A percentile compares a stretch with the other conserved stretches of the same genome.
phyloP scores from a whole-genome alignment of 2,113 vertebrate species.

The Peromyscus californicus region DNA sequence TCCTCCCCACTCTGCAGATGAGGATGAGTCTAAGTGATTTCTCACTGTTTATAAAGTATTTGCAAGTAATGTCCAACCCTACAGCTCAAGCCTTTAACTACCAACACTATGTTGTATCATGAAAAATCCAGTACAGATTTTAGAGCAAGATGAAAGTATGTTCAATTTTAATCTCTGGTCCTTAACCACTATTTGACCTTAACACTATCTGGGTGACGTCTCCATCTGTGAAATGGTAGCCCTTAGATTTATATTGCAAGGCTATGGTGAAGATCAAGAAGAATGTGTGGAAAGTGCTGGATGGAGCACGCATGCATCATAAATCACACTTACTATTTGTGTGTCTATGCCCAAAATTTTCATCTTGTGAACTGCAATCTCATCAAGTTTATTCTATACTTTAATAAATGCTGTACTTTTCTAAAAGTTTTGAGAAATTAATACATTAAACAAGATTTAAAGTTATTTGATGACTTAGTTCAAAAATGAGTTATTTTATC shows the following conservation, averaged over 20 bases:
- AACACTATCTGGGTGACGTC: background rate
- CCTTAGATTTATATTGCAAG: background rate
- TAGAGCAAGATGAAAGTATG: background rate
- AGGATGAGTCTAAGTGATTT: conserved; percentile 22
- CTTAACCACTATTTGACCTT: background rate
- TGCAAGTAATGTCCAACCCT: background rate
- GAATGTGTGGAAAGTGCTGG: background rate
- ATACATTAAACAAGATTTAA: background rate
- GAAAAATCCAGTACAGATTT: background rate
- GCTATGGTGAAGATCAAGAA: background rate
- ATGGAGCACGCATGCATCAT: rapidly evolving
- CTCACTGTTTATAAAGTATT: background rate
- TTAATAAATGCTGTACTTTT: background rate
- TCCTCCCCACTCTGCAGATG: background rate
- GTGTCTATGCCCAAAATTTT: background rate
- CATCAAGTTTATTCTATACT: background rate
- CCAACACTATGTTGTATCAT: background rate
- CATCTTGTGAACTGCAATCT: background rate
- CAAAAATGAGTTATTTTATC: conserved; percentile 1
- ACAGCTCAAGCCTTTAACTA: background rate
- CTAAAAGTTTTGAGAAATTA: background rate
- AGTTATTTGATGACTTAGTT: conserved; percentile 21
- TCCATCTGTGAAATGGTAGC: background rate
- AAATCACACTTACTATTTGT: background rate
- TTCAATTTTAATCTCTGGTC: conserved; percentile 40